A percentile compares a stretch with the other conserved stretches of the same genome.
phyloP scores from a whole-genome alignment of 2,888 invertebrate genomes.

The Poecilobothrus nobilitatus region DNA sequence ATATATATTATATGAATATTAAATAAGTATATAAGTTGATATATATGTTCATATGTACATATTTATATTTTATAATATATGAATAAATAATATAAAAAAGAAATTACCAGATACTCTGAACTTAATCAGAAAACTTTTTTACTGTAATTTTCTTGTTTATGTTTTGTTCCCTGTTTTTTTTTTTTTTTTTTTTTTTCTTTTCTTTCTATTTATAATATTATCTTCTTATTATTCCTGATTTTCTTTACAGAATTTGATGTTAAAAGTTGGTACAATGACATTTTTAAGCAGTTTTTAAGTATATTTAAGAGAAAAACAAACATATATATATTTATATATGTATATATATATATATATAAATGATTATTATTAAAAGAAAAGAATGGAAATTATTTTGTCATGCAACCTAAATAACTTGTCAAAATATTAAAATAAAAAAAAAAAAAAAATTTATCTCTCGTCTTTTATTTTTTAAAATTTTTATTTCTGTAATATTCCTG shows the following conservation, averaged over 20 bases:
- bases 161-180: too few species aligned
- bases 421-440: neutral
- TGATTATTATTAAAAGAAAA: neutral
- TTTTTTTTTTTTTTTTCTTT: too few species aligned
- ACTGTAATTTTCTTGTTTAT: too few species aligned
- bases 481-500: neutral
- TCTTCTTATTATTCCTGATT: too few species aligned
- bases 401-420: slow-evolving; percentile 6
- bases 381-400: slow-evolving; percentile 3
- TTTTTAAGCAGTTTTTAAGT: too few species aligned
- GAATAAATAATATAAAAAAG: neutral
- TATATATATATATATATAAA: neutral
- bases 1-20: neutral
- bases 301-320: neutral
- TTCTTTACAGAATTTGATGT: too few species aligned
- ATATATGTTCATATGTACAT: too few species aligned
- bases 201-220: too few species aligned
- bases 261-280: too few species aligned
- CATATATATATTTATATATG: neutral
- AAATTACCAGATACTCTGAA: neutral
- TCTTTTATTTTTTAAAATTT: neutral
- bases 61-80: too few species aligned
- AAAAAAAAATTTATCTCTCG: too few species aligned
- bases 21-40: neutral
- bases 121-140: too few species aligned